phyloP scores from a whole-genome alignment of 1,140 invertebrate species.

The Dryas iulia region DNA sequence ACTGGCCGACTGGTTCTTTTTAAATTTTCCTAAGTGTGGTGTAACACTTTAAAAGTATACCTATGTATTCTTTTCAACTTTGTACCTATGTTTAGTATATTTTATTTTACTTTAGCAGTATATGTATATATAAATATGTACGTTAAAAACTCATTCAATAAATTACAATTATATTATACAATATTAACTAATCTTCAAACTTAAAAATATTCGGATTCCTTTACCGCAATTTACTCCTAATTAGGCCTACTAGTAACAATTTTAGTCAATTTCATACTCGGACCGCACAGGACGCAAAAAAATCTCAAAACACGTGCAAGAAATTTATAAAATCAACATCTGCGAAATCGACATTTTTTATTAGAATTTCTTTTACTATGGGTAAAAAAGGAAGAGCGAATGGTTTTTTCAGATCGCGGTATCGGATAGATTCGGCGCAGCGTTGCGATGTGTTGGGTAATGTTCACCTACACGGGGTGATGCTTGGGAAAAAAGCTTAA shows the following conservation, averaged over 20 bases:
- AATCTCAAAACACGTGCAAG: slow-evolving; percentile 58
- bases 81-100: no score
- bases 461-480: slow-evolving; percentile 18
- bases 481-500: not conserved
- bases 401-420: slow-evolving; percentile 62
- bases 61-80: no score
- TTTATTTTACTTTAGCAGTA: no score
- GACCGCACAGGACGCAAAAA: slow-evolving; percentile 45
- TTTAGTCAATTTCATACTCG: slow-evolving; percentile 45
- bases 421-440: slow-evolving; percentile 51
- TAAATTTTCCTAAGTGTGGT: no score
- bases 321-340: slow-evolving; percentile 75
- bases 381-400: slow-evolving; percentile 40
- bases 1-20: no score
- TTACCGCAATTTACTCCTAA: slow-evolving; percentile 46
- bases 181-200: not conserved
- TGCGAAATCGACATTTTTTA: slow-evolving; percentile 65
- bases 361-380: slow-evolving; percentile 48
- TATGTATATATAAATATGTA: no score
- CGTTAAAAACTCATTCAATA: no score
- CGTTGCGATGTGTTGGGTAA: slow-evolving; percentile 36
- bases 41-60: no score
- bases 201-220: slow-evolving; percentile 28
- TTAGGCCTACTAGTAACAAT: slow-evolving; percentile 38
- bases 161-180: no score